Evolutionary conservation across 2,888 invertebrate species (phyloP).

Genomic region (Encarsia formosa): DNA sequence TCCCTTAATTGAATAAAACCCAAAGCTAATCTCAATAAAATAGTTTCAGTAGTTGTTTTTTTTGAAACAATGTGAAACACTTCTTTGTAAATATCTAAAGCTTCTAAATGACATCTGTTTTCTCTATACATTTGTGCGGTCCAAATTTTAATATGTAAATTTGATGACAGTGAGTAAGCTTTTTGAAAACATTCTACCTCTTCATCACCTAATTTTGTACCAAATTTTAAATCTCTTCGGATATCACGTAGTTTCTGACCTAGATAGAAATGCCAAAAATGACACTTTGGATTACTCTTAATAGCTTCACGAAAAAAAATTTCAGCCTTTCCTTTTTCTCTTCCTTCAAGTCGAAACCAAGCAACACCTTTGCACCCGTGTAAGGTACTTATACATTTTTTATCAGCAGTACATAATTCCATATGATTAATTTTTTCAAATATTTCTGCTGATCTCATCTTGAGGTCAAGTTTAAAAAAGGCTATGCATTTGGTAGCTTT

Average conservation of each 20-base stretch:
- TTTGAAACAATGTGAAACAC: neutral
- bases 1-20: neutral
- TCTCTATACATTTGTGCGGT: slow-evolving; percentile 2
- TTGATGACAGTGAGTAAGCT: neutral
- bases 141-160: neutral
- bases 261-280: slow-evolving; percentile 4
- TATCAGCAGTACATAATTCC: neutral
- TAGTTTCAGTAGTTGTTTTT: neutral
- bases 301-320: slow-evolving; percentile 1
- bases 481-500: slow-evolving; percentile 3
- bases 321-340: neutral
- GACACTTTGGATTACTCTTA: slow-evolving; percentile 1
- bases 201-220: neutral
- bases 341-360: neutral
- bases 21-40: slow-evolving; percentile 1
- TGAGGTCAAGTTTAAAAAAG: neutral
- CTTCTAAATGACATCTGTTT: neutral
- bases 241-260: neutral
- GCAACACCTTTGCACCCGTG: neutral
- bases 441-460: neutral
- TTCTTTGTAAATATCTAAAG: neutral
- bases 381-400: neutral
- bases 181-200: neutral
- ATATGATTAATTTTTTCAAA: neutral
- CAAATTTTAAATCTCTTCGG: neutral